Base-by-base conservation (phyloP, 2,113 vertebrate species). In the Hystrix cristata region DNA sequence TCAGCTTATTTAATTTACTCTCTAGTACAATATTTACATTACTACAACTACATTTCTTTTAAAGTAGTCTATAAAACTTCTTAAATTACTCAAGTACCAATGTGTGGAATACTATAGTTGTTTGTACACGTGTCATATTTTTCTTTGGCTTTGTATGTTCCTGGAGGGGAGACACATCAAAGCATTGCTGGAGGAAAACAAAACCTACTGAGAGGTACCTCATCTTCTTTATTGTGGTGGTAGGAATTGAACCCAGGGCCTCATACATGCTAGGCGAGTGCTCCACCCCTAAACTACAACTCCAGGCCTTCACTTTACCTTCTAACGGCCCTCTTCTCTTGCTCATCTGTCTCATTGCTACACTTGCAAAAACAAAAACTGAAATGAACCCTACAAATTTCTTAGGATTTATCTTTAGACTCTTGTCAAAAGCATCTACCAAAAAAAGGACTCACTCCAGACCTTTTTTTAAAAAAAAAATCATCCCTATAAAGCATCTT, bases 381-480 rank as follows among this genome's bases (percentile, higher is more conserved):
- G 78, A 71, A 71, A 51, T 15, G 34, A 67, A n/a, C 5, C 12
- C 64, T 5, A 71, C 21, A 46, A 78, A 46, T 85, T 94, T 81
- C 38, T 94, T 90, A 74, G 83, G 57, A 86, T 57, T 84, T 87
- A 76, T 74, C 78, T 46, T 81, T 81, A 90, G 57, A 27, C 48
- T 97, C 87, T 81, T 92, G 46, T 84, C 46, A 72, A 93, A 96
- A 96, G 12, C 43, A 72, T 71, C 43, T 78, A 87, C 27, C 13
- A 29, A 92, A 48, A 91, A 57, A n/a, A 83, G 25, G 4, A 84
- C 59, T 72, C 29, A 86, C 3, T 57, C 7, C 34, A 87, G 31
- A 79, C 43, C 15, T 18, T 85, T 97, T 95, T 64, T 29, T n/a
- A n/a, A 91, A 93, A 94, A 76, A 90, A 7, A 72, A 90, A 65